Evolutionary conservation across 30 jellyfish, hydroid and myxozoan genomes (phyloP), one percentile per base, ranked within the genome.

Genomic region (Catostylus mosaicus): DNA sequence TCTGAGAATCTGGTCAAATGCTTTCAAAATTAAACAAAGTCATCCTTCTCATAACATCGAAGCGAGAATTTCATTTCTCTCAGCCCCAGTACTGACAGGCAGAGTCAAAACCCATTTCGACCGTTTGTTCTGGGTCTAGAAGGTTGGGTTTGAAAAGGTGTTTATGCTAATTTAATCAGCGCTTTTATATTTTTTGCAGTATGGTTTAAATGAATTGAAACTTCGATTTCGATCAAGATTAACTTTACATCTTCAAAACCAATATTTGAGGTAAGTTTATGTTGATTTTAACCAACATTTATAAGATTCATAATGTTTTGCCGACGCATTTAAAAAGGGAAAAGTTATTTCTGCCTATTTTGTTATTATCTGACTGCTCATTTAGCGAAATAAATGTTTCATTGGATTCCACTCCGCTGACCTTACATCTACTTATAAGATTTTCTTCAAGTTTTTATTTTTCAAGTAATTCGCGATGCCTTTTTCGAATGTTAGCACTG

Each of bases 141-240:
- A n/a, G n/a, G n/a, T n/a, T n/a, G n/a, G n/a, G n/a, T n/a, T n/a
- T n/a, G n/a, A n/a, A n/a, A n/a, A n/a, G n/a, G n/a, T n/a, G n/a
- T n/a, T n/a, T n/a, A n/a, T n/a, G n/a, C n/a, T n/a, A n/a, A n/a
- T n/a, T n/a, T n/a, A n/a, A n/a, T n/a, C n/a, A n/a, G n/a, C n/a
- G n/a, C n/a, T n/a, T n/a, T n/a, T n/a, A n/a, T n/a, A 31, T 2
- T 16, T 48, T 2, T 76, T 83, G 23, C 65, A 94, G 99, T 94
- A 87, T 78, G 97, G 99, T 0, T 69, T 94, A 33, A 54, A 77
- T n/a, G 99, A 88, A 61, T 65, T 94, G 92, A 94, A 94, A 65
- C 82, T 94, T 26, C 77, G 95, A 14, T 94, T 94, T 64, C 93
- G 99, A 10, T 50, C 99, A 24, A 77, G 97, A 35, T 75, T 94